Conservation (phyloP, 2,113 vertebrate species). For the Philantomba maxwellii region DNA sequence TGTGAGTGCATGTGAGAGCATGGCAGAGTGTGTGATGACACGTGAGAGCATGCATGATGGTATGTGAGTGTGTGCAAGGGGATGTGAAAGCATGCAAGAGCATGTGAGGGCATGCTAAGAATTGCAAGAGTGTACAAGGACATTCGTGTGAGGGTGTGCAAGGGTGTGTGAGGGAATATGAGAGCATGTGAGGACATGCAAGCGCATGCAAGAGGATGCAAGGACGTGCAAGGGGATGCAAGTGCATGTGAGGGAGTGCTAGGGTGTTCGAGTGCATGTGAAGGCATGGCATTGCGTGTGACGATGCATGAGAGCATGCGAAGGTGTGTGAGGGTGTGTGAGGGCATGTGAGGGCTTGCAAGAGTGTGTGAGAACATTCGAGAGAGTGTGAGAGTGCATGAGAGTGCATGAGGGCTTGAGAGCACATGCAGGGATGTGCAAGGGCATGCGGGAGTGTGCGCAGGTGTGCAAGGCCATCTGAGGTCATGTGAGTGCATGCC, state of each 20-base stretch:
- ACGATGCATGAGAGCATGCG: background rate
- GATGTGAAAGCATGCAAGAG: too few species aligned
- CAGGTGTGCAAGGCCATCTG: background rate
- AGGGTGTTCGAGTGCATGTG: accelerated
- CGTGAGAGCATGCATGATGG: accelerated
- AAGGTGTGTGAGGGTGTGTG: background rate
- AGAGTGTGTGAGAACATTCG: background rate
- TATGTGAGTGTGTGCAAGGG: too few species aligned
- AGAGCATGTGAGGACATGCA: background rate
- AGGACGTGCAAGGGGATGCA: accelerated
- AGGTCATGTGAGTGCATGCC: background rate
- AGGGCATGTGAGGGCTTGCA: too few species aligned
- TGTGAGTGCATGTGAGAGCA: too few species aligned
- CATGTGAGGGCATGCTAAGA: accelerated
- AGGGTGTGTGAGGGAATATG: background rate
- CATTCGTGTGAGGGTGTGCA: background rate
- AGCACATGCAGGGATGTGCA: background rate
- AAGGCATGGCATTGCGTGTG: accelerated
- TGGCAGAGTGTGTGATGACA: too few species aligned
- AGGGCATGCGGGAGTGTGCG: accelerated
- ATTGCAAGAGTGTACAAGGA: too few species aligned
- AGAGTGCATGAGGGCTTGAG: accelerated
- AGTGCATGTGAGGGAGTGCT: background rate
- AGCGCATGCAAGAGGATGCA: background rate
- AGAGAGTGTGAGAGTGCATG: background rate